These are phyloP conservation scores for Acropora yongei DNA, from an alignment of 64 coral and sea anemone genomes.

Conservation along the genomic window DNA sequence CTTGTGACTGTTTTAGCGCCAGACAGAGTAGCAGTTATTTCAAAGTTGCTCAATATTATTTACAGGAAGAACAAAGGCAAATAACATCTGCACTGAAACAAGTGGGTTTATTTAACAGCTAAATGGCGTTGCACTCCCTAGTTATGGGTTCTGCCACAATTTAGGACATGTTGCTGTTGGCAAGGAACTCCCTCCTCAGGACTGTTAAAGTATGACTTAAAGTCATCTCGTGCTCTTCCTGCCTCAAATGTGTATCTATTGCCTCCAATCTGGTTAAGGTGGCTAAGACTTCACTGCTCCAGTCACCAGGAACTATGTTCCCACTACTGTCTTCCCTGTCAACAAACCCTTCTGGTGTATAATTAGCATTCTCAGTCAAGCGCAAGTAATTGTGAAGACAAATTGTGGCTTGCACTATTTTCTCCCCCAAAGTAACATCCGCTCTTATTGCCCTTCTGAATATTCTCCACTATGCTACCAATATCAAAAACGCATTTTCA, in stretches of 20 bases:
- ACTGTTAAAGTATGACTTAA: slow-evolving; percentile 60
- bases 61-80: background rate
- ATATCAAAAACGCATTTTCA: background rate
- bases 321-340: slow-evolving; percentile 40
- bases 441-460: slow-evolving; percentile 44
- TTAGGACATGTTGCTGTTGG: slow-evolving; percentile 56
- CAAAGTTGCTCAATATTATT: slow-evolving; percentile 17
- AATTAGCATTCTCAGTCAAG: slow-evolving; percentile 49
- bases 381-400: slow-evolving; percentile 72
- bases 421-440: slow-evolving; percentile 56
- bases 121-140: slow-evolving; percentile 2
- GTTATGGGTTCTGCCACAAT: slow-evolving; percentile 45
- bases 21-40: slow-evolving; percentile 23
- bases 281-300: slow-evolving; percentile 42
- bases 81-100: background rate
- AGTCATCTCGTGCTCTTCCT: slow-evolving; percentile 32
- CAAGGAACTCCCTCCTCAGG: slow-evolving; percentile 61
- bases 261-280: slow-evolving; percentile 45
- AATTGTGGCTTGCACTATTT: slow-evolving; percentile 38
- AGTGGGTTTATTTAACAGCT: slow-evolving; percentile 16
- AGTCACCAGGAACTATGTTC: slow-evolving; percentile 54
- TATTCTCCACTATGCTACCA: slow-evolving; percentile 43
- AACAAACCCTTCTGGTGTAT: slow-evolving; percentile 42
- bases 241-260: slow-evolving; percentile 66
- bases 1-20: slow-evolving; percentile 4